A percentile compares a stretch with the other conserved stretches of the same genome.
Conservation (phyloP, 2,113 vertebrate genomes). For the Nicator chloris region DNA sequence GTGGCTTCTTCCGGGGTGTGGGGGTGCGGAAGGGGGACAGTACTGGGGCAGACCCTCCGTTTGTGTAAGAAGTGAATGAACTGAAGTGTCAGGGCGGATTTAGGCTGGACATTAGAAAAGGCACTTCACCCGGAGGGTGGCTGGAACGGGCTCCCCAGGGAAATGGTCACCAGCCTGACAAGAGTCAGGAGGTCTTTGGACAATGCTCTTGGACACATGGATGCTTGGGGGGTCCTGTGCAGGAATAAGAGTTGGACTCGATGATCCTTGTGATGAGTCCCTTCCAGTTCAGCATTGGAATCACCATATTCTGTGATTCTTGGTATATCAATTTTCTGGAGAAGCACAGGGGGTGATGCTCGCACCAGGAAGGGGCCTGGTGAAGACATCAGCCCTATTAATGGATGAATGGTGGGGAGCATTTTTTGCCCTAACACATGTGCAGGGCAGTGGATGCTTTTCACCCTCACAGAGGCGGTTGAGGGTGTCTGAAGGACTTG, state of each 20-base stretch:
- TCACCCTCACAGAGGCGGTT: rapidly evolving
- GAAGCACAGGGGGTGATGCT: rapidly evolving
- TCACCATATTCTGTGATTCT: neutral
- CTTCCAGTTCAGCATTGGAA: neutral
- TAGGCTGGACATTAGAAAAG: neutral
- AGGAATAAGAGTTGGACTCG: too few relatives aligned
- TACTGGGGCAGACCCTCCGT: too few relatives aligned
- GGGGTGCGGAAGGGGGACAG: too few relatives aligned
- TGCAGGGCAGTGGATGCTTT: neutral
- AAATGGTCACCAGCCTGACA: neutral
- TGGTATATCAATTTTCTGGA: neutral
- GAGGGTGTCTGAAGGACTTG: neutral
- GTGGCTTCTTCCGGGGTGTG: neutral
- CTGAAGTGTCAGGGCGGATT: neutral
- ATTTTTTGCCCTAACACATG: neutral
- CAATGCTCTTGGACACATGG: rapidly evolving
- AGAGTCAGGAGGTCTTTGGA: neutral
- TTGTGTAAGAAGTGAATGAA: too few relatives aligned
- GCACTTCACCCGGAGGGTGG: neutral
- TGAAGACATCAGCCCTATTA: rapidly evolving
- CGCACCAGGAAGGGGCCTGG: rapidly evolving
- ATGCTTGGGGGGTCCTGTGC: neutral
- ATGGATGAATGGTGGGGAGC: rapidly evolving
- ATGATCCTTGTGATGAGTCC: too few relatives aligned
- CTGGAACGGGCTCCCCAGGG: neutral